Base-by-base conservation (phyloP, 2,797 vertebrate genomes). In the Trachops cirrhosus region DNA sequence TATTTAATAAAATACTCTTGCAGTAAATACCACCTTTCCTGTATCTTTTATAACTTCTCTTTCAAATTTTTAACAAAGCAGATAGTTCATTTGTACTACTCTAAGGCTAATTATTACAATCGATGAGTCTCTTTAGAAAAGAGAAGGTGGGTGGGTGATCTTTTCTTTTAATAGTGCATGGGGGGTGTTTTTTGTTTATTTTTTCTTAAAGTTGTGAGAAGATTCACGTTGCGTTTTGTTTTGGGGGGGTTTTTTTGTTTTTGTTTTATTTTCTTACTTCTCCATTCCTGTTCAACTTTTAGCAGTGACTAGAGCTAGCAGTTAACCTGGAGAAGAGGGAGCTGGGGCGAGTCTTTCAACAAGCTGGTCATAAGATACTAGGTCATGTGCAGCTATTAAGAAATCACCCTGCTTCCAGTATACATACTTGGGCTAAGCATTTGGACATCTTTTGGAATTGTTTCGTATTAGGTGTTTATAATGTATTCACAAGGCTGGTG, bases 321-420 rank as follows among this genome's bases (percentile, higher is more conserved):
- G 39, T 95, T 97, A 73, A 90, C 91, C 95, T 83, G 70, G 22
- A 94, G 29, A 96, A 96, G 57, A 22, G 70, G 83, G 82, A 86
- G 44, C 37, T 11, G 22, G 91, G 91, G 84, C 75, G 68, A 71
- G 0, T 0, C 5, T 73, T 52, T 93, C 75, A 95, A 94, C 54
- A 90, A 85, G 21, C 44, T 86, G 91, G 93, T 98, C 96, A 97
- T 94, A 62, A 93, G 95, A 95, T 97, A 34, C 6, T 62, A 71
- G 68, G 22, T 96, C 73, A 83, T 94, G 86, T 95, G 94, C 75
- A 6, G 6, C 79, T 93, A 29, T 37, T 77, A 86, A 97, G 91
- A 94, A 97, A 96, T 91, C 73, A 46, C 59, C 14, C 0, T 83
- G 73, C 37, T n/a, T 46, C 32, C 86, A 70, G 22, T n/a, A 8